phyloP scores from a whole-genome alignment of 1,140 invertebrate species.

The Anagrus nilaparvatae region DNA sequence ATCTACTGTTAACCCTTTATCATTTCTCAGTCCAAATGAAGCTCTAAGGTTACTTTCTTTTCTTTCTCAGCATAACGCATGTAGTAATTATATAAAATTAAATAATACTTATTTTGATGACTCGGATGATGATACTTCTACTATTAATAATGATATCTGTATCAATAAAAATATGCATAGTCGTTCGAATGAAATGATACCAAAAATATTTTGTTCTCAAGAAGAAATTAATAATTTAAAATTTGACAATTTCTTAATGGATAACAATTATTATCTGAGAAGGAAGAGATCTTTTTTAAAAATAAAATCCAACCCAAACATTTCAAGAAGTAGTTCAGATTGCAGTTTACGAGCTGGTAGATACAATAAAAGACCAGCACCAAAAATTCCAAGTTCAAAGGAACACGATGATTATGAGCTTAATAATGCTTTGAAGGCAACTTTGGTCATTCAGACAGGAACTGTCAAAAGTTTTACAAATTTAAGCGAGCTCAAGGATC shows the following conservation, averaged over 20 bases:
- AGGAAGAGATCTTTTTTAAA: too few species aligned
- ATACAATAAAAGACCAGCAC: conserved; percentile 39
- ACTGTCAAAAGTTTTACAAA: conserved; percentile 30
- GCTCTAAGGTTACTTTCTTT: conserved; percentile 28
- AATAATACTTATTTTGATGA: conserved; percentile 1
- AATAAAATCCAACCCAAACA: conserved; percentile 15
- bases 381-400: conserved; percentile 21
- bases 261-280: too few species aligned
- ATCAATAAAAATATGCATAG: too few species aligned
- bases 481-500: conserved; percentile 11
- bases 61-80: conserved; percentile 20
- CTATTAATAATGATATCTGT: too few species aligned
- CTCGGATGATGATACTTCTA: conserved; percentile 9
- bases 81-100: conserved; percentile 8
- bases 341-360: conserved; percentile 29
- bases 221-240: conserved; percentile 15
- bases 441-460: conserved; percentile 35
- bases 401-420: conserved; percentile 16
- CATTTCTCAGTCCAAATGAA: conserved; percentile 28
- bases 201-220: conserved; percentile 24
- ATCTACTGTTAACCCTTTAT: conserved; percentile 19
- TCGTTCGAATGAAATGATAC: conserved; percentile 26
- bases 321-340: conserved; percentile 23
- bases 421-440: conserved; percentile 31
- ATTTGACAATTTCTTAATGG: neutral